phyloP scores from a whole-genome alignment of 30 jellyfish, hydroid and myxozoan species.

The Phacellophora camtschatica region DNA sequence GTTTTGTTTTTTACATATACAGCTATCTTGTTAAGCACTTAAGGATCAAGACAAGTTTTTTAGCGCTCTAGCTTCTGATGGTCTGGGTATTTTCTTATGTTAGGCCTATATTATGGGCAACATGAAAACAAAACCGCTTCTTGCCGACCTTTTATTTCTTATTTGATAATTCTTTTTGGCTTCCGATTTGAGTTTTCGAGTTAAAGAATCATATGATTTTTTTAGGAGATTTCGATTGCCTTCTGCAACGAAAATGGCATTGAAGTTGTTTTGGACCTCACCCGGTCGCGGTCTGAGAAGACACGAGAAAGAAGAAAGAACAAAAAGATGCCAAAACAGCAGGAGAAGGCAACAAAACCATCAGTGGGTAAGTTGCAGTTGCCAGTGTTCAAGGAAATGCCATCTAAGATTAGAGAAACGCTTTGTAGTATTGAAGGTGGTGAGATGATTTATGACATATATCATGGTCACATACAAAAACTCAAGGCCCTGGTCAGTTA shows the following conservation, averaged over 20 bases:
- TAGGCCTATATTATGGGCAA: background rate
- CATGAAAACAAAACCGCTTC: constrained; percentile 4
- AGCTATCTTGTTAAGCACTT: background rate
- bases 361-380: constrained; percentile 7
- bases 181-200: background rate
- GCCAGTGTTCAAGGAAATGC: constrained; percentile 14
- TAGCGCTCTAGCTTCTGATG: background rate
- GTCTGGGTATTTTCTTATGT: background rate
- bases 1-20: background rate
- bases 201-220: background rate
- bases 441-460: constrained; percentile 48
- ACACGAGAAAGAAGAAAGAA: constrained; percentile 12
- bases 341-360: constrained; percentile 11
- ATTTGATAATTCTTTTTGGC: constrained; percentile 3
- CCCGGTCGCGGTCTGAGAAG: constrained; percentile 32
- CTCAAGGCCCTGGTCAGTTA: constrained; percentile 50
- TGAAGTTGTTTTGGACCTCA: constrained; percentile 17
- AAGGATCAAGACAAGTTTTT: background rate
- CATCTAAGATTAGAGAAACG: constrained; percentile 31
- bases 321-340: background rate
- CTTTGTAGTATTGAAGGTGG: constrained; percentile 38
- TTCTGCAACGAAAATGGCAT: constrained; percentile 38
- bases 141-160: background rate
- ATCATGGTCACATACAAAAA: constrained; percentile 30
- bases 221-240: constrained; percentile 33